Percentiles rank a stretch among this genome's conserved stretches.
Evolutionary conservation across 2,888 invertebrate genomes (phyloP).

Genomic region (Harpagoxenus sublaevis): DNA sequence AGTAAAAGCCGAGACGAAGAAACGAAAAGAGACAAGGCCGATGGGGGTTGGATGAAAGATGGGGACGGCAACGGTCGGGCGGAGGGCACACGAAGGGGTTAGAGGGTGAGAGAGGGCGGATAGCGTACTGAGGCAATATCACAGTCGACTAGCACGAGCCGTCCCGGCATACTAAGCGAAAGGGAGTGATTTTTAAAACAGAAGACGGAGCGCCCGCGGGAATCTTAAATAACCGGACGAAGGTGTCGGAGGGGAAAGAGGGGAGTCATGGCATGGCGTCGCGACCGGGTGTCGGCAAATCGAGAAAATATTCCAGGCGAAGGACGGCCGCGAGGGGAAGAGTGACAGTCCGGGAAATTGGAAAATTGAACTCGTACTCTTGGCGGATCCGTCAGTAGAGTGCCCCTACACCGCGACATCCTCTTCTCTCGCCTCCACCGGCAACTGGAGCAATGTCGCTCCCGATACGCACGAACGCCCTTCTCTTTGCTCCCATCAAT

Average conservation of each 20-base stretch:
- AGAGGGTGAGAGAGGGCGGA: background rate
- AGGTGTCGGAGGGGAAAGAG: constrained; percentile 31
- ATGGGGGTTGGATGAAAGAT: constrained; percentile 11
- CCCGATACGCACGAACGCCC: constrained; percentile 17
- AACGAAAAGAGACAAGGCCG: constrained; percentile 40
- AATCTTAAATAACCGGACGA: constrained; percentile 81
- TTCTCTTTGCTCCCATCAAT: constrained; percentile 20
- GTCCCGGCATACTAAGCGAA: constrained; percentile 82
- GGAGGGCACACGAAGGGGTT: background rate
- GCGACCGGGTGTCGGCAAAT: constrained; percentile 51
- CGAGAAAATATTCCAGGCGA: constrained; percentile 79
- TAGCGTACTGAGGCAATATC: constrained; percentile 80
- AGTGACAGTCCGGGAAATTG: constrained; percentile 83
- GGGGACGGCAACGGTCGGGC: background rate
- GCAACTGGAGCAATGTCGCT: constrained; percentile 27
- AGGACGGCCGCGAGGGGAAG: constrained; percentile 74
- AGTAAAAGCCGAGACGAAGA: constrained; percentile 49
- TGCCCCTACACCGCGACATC: constrained; percentile 21
- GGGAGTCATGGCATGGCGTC: constrained; percentile 47
- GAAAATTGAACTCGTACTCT: constrained; percentile 81
- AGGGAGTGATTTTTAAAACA: constrained; percentile 83
- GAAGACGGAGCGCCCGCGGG: constrained; percentile 78
- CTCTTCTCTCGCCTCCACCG: background rate
- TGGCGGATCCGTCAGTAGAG: constrained; percentile 68
- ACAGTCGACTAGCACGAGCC: constrained; percentile 83